Percentiles rank a stretch among this genome's conserved stretches.
phyloP scores from a whole-genome alignment of 2,113 vertebrate genomes.

The Columba livia region DNA sequence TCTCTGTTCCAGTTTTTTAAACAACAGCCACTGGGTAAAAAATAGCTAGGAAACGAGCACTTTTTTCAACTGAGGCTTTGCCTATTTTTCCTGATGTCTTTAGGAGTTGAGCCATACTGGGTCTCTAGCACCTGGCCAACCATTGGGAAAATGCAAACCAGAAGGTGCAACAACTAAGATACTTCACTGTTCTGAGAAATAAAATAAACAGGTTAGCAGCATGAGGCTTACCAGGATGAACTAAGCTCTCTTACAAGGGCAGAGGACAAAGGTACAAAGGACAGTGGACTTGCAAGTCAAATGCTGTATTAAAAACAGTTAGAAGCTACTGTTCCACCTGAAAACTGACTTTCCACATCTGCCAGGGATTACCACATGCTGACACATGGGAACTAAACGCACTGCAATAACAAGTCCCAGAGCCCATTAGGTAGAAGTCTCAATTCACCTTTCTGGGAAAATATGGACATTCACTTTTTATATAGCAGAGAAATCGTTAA shows the following conservation, averaged over 20 bases:
- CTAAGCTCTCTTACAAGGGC: not conserved
- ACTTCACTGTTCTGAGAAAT: not conserved
- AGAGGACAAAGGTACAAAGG: not conserved
- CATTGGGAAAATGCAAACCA: not conserved
- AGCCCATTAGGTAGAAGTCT: not conserved
- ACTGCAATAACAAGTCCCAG: not conserved
- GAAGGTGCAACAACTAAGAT: not conserved
- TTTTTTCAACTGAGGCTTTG: not conserved
- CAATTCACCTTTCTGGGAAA: not conserved
- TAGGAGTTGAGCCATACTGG: not conserved
- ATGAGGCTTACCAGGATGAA: not conserved
- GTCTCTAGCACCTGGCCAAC: not conserved
- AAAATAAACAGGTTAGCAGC: not conserved
- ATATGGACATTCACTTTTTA: not conserved
- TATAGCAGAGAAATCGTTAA: not conserved
- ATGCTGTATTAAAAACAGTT: not conserved
- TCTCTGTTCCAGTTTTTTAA: not conserved
- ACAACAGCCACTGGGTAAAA: not conserved
- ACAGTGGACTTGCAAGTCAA: not conserved
- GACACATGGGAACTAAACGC: not conserved
- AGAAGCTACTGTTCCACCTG: not conserved
- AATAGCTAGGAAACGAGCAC: not conserved
- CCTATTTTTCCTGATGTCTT: not conserved
- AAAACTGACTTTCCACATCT: not conserved
- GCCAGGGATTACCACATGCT: not conserved